A percentile compares a stretch with the other conserved stretches of the same genome.
These are phyloP conservation scores for Triplophysa rosa DNA, from an alignment of 2,113 vertebrate species.

Conservation along the genomic window DNA sequence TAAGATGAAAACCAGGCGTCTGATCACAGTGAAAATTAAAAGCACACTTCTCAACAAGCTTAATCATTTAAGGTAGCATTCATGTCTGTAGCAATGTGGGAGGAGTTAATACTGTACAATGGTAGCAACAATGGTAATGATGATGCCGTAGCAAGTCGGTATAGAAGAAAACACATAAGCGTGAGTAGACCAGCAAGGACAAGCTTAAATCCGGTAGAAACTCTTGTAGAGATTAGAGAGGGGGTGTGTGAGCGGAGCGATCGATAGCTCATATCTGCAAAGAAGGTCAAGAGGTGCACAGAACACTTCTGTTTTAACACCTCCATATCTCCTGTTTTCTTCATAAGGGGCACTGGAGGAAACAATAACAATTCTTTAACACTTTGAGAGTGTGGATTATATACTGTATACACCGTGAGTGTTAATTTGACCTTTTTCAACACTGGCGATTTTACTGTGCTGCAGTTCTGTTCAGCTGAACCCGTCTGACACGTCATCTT, in stretches of 20 bases:
- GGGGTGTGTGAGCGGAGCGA: slow-evolving; percentile 4
- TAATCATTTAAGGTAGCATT: background rate
- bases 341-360: slow-evolving; percentile 13
- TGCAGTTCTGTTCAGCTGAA: slow-evolving; percentile 34
- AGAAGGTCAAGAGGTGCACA: slow-evolving; percentile 47
- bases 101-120: background rate
- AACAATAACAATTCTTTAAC: background rate
- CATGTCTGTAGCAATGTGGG: background rate
- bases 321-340: slow-evolving; percentile 33
- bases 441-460: no score
- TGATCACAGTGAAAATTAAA: no score
- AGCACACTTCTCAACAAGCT: no score
- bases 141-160: background rate
- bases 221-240: slow-evolving; percentile 36
- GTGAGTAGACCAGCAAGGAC: background rate
- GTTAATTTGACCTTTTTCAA: no score
- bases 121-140: background rate
- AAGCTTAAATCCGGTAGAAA: background rate
- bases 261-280: slow-evolving; percentile 58
- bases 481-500: slow-evolving; percentile 17
- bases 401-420: no score
- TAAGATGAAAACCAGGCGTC: no score
- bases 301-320: slow-evolving; percentile 38
- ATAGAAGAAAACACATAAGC: background rate
- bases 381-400: no score